A percentile compares a stretch with the other conserved stretches of the same genome.
Conservation (phyloP, 2,113 vertebrate genomes). For the Microcebus lehilahytsara region DNA sequence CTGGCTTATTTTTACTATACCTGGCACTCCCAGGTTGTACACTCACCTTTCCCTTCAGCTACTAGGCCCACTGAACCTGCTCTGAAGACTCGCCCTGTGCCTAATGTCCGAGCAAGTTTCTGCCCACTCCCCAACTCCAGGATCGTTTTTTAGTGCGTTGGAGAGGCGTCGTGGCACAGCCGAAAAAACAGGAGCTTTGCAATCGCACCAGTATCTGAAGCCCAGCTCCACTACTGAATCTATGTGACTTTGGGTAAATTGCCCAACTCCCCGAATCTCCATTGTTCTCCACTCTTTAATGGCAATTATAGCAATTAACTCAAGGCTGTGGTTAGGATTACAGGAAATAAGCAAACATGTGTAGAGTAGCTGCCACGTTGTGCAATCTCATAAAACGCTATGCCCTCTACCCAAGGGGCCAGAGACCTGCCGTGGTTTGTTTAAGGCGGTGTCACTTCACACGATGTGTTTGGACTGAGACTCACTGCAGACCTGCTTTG, state of each 20-base stretch:
- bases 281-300: neutral
- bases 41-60: neutral
- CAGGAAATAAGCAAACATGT: neutral
- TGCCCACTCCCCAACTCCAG: neutral
- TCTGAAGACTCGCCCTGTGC: neutral
- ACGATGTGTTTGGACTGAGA: neutral
- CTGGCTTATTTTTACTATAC: neutral
- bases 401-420: neutral
- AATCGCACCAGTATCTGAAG: neutral
- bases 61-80: neutral
- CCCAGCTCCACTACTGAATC: neutral
- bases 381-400: neutral
- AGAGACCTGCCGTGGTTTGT: neutral
- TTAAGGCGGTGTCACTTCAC: neutral
- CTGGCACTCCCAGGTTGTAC: accelerated
- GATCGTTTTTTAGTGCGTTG: neutral
- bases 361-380: neutral
- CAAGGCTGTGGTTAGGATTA: neutral
- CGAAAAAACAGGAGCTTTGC: neutral
- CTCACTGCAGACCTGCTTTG: neutral
- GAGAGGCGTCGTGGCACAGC: neutral
- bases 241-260: neutral
- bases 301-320: neutral
- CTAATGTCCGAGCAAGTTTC: neutral
- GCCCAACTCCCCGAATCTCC: neutral